A percentile compares a stretch with the other conserved stretches of the same genome.
Conservation (phyloP, 35 echinoderm and acorn worm genomes). For the Heliocidaris erythrogramma region DNA sequence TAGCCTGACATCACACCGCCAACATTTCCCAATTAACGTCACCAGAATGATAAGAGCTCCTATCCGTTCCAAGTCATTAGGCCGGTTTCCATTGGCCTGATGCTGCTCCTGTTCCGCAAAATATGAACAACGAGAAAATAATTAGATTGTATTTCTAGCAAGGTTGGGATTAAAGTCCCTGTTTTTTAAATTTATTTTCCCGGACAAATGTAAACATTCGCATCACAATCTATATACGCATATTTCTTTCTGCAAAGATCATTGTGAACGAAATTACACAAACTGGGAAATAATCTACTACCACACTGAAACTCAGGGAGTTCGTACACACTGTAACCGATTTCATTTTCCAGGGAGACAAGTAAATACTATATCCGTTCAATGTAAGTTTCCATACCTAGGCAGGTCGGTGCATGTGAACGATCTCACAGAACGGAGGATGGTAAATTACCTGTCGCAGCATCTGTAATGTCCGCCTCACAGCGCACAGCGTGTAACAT, state of each 20-base stretch:
- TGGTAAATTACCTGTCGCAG: not conserved
- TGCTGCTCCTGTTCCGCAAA: not conserved
- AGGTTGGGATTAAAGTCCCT: too few relatives aligned
- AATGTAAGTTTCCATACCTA: not conserved
- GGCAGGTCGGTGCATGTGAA: not conserved
- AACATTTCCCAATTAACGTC: slow-evolving; percentile 17
- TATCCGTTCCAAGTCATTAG: not conserved
- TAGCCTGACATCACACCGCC: slow-evolving; percentile 5
- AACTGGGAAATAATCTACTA: not conserved
- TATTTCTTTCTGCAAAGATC: not conserved
- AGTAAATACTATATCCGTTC: not conserved
- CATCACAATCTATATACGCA: too few relatives aligned
- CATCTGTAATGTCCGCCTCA: not conserved
- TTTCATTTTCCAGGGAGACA: not conserved
- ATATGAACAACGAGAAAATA: too few relatives aligned
- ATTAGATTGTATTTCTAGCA: too few relatives aligned
- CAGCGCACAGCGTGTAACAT: not conserved
- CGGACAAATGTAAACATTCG: too few relatives aligned
- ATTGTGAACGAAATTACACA: not conserved
- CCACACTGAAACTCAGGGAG: not conserved
- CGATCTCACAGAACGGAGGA: not conserved
- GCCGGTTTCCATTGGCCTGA: not conserved
- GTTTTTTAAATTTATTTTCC: too few relatives aligned
- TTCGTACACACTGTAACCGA: not conserved
- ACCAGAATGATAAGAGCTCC: not conserved